Percentiles rank a stretch among this genome's conserved stretches.
phyloP scores from a whole-genome alignment of 2,797 vertebrate species.

The Cossypha caffra region DNA sequence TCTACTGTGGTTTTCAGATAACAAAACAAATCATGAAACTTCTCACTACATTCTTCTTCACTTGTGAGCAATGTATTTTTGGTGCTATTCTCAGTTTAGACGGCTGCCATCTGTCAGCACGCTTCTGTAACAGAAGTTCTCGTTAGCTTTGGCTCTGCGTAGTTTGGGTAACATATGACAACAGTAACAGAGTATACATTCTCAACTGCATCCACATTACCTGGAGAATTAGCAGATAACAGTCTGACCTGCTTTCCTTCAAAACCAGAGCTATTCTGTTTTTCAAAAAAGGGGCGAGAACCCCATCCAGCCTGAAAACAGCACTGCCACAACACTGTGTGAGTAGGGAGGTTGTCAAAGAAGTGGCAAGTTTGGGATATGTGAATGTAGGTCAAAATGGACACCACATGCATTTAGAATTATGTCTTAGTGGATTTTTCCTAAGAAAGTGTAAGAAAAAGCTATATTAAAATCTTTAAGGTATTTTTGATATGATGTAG shows the following conservation, averaged over 20 bases:
- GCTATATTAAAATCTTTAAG: neutral
- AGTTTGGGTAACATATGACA: neutral
- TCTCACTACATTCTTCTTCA: neutral
- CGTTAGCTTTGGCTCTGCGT: neutral
- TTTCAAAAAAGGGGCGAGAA: neutral
- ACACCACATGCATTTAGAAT: neutral
- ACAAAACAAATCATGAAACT: neutral
- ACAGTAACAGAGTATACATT: neutral
- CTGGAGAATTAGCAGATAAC: neutral
- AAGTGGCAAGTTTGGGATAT: neutral
- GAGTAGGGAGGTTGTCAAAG: neutral
- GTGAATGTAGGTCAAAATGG: neutral
- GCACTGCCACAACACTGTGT: fast-evolving
- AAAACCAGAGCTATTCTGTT: neutral
- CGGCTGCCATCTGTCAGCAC: neutral
- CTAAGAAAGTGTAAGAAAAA: neutral
- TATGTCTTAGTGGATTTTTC: neutral
- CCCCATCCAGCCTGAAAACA: neutral
- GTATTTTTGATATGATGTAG: neutral
- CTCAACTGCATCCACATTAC: neutral
- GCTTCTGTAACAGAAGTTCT: neutral
- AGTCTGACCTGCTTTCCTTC: neutral
- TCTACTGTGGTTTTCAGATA: neutral
- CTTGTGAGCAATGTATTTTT: neutral
- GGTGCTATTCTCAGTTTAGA: slow-evolving; percentile 11